Evolutionary conservation across 2,888 invertebrate species (phyloP).

Genomic region (Quadroppia sp.): DNA sequence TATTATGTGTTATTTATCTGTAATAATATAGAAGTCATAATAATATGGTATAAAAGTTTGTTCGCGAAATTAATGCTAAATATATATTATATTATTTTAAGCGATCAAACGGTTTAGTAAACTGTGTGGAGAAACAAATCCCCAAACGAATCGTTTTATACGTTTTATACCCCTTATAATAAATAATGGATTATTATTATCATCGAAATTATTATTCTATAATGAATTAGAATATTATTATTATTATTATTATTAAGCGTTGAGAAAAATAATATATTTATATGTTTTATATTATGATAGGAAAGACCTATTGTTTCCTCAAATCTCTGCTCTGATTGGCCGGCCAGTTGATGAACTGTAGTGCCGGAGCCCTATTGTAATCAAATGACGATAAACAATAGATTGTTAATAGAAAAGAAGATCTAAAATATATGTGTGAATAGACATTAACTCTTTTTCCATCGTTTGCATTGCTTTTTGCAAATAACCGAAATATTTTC

Average conservation of each 20-base stretch:
- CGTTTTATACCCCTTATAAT: slow-evolving; percentile 13
- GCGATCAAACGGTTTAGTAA: slow-evolving; percentile 31
- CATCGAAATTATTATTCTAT: slow-evolving; percentile 25
- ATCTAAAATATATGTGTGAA: background rate
- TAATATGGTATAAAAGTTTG: background rate
- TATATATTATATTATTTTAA: slow-evolving; percentile 37
- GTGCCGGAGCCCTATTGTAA: background rate
- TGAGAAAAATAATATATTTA: background rate
- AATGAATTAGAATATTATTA: slow-evolving; percentile 28
- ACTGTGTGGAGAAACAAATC: slow-evolving; percentile 23
- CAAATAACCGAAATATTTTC: background rate
- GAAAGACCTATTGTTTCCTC: slow-evolving; percentile 21
- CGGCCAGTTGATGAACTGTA: background rate
- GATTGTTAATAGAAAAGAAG: background rate
- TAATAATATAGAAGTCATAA: background rate
- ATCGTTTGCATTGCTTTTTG: background rate
- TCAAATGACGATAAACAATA: slow-evolving; percentile 19
- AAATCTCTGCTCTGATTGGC: slow-evolving; percentile 19
- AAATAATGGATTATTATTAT: slow-evolving; percentile 35
- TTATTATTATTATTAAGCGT: background rate
- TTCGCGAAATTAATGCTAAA: background rate
- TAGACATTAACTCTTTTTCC: background rate
- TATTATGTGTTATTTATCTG: background rate
- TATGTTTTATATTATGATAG: slow-evolving; percentile 20
- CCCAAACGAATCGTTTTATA: slow-evolving; percentile 18